Percentiles rank a stretch among this genome's conserved stretches.
These are phyloP conservation scores for Oryzias sinensis DNA, from an alignment of 2,797 vertebrate genomes.

Conservation along the genomic window DNA sequence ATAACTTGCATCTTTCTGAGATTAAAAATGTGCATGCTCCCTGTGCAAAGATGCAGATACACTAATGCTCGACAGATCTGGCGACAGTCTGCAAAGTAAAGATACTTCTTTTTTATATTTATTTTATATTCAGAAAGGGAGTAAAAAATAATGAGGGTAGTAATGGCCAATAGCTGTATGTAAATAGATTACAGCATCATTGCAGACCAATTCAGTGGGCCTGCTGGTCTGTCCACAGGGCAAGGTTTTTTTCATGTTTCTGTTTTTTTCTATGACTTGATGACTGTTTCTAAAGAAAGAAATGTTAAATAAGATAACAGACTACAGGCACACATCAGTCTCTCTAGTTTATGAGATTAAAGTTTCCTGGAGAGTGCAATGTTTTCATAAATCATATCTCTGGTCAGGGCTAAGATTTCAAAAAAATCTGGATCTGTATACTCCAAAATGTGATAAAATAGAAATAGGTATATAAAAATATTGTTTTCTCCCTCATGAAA, in stretches of 20 bases:
- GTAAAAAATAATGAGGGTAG: constrained; percentile 8
- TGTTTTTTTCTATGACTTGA: constrained; percentile 49
- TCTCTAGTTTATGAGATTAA: constrained; percentile 41
- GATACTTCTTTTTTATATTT: constrained; percentile 27
- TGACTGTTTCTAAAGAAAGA: constrained; percentile 72
- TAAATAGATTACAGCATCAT: constrained; percentile 21
- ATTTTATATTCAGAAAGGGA: constrained; percentile 26
- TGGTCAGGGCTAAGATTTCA: constrained; percentile 5
- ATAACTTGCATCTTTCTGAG: neutral
- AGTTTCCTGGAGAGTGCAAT: constrained; percentile 13
- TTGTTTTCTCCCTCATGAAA: constrained; percentile 2
- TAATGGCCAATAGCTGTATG: constrained; percentile 6
- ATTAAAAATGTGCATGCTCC: constrained; percentile 18
- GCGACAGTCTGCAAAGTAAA: constrained; percentile 47
- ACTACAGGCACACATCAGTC: constrained; percentile 22
- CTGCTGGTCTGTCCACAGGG: constrained; percentile 21
- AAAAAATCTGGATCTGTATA: constrained; percentile 30
- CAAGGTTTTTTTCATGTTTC: constrained; percentile 10
- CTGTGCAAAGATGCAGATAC: constrained; percentile 31
- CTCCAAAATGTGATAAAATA: constrained; percentile 24
- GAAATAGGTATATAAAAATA: neutral
- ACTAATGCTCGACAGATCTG: constrained; percentile 38
- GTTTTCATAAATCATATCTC: constrained; percentile 14
- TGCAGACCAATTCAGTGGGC: constrained; percentile 24
- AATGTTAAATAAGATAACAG: constrained; percentile 48